Percentiles rank a stretch among this genome's conserved stretches.
Evolutionary conservation across 2,113 vertebrate genomes (phyloP).

Genomic region (Dasyornis broadbenti): DNA sequence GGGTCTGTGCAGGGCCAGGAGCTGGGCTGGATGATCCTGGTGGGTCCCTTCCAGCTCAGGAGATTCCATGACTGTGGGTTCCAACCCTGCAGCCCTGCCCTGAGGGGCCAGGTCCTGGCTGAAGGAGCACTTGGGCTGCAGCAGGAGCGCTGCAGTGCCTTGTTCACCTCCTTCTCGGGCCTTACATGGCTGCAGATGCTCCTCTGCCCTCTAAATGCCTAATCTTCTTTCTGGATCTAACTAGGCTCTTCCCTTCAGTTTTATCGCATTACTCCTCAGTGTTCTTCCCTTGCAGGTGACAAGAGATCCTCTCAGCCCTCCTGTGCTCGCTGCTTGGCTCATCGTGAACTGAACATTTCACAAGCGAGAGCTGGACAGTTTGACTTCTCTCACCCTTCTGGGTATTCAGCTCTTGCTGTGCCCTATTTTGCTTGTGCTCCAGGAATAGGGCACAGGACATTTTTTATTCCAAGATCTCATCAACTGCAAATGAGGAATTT

Average conservation of each 20-base stretch:
- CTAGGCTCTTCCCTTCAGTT: not conserved
- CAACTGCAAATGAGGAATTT: not conserved
- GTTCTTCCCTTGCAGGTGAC: not conserved
- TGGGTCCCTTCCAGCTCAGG: not conserved
- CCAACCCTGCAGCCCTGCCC: not conserved
- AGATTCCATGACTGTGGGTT: not conserved
- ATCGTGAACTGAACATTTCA: accelerated
- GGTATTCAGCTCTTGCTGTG: not conserved
- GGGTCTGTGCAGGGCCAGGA: not conserved
- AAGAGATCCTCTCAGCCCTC: not conserved
- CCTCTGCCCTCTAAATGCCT: not conserved
- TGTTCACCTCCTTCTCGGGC: not conserved
- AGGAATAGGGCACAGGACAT: not conserved
- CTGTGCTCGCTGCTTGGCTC: not conserved
- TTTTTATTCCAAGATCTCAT: not conserved
- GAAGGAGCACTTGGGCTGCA: not conserved
- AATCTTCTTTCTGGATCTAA: not conserved
- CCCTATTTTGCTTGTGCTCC: not conserved
- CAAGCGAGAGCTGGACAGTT: not conserved
- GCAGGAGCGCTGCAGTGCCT: not conserved
- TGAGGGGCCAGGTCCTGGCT: accelerated
- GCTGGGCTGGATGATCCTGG: not conserved
- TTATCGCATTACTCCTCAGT: not conserved
- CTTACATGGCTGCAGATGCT: not conserved
- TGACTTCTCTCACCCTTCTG: not conserved